phyloP scores from a whole-genome alignment of 1,140 invertebrate genomes.

The Leptinotarsa lineolata region DNA sequence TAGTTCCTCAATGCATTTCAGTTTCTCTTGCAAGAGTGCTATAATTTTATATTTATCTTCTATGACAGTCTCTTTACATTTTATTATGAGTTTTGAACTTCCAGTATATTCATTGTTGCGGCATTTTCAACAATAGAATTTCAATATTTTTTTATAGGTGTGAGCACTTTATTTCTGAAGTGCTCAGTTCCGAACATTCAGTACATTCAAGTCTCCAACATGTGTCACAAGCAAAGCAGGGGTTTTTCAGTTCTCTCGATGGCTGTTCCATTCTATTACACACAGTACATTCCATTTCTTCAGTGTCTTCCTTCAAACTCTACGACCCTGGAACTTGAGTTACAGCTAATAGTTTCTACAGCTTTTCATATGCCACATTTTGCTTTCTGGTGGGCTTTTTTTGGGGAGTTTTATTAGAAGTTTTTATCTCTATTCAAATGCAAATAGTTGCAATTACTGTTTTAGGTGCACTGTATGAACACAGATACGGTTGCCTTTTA shows the following conservation, averaged over 20 bases:
- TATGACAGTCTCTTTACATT: neutral
- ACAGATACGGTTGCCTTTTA: too few species aligned
- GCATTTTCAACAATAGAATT: slow-evolving; percentile 18
- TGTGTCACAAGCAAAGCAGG: neutral
- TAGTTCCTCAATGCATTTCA: too few species aligned
- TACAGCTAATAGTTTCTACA: too few species aligned
- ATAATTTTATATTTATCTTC: too few species aligned
- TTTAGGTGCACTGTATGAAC: neutral
- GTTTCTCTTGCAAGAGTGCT: too few species aligned
- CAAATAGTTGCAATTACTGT: neutral
- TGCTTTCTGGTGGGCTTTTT: too few species aligned
- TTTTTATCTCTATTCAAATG: neutral
- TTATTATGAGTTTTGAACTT: neutral
- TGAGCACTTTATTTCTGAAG: slow-evolving; percentile 11
- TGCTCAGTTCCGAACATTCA: neutral
- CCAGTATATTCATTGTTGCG: neutral
- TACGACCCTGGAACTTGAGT: too few species aligned
- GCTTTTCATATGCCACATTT: too few species aligned
- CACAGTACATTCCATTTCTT: slow-evolving; percentile 8
- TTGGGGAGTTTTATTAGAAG: neutral
- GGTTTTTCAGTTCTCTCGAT: neutral
- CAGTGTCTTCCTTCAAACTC: too few species aligned
- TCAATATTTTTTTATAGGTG: neutral
- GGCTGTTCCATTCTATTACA: neutral
- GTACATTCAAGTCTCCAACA: neutral